A percentile compares a stretch with the other conserved stretches of the same genome.
These are phyloP conservation scores for Varecia variegata DNA, from an alignment of 2,797 vertebrate species.

Conservation along the genomic window DNA sequence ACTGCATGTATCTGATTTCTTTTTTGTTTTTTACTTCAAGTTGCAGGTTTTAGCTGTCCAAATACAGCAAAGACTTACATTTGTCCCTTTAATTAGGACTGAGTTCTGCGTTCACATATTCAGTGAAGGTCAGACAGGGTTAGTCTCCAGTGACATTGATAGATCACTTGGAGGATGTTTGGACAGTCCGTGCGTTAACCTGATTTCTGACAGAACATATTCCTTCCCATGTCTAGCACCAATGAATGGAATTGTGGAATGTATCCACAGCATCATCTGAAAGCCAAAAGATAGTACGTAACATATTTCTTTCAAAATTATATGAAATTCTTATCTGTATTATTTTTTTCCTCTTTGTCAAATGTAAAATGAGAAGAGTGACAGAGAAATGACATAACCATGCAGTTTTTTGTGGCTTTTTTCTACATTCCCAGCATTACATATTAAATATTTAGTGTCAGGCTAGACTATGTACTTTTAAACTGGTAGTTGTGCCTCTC, in stretches of 20 bases:
- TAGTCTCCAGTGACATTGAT: neutral
- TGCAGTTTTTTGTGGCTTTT: neutral
- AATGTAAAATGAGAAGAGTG: neutral
- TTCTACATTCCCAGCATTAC: neutral
- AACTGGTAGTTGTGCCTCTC: neutral
- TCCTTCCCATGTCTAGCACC: neutral
- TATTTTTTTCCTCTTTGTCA: neutral
- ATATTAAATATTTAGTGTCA: neutral
- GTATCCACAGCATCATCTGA: neutral
- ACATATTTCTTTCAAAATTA: neutral
- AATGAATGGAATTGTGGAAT: neutral
- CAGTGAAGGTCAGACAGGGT: neutral
- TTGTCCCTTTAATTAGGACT: neutral
- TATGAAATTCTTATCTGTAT: neutral
- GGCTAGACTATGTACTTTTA: neutral
- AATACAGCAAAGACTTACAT: neutral
- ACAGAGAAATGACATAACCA: neutral
- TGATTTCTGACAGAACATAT: neutral
- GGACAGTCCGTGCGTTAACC: neutral
- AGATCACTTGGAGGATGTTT: neutral
- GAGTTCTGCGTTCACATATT: neutral
- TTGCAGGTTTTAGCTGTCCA: neutral
- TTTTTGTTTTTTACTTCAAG: neutral
- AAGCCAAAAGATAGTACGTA: neutral
- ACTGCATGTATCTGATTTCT: neutral